These are phyloP conservation scores for Agrotis clavis DNA, from an alignment of 2,888 invertebrate genomes.

Conservation along the genomic window DNA sequence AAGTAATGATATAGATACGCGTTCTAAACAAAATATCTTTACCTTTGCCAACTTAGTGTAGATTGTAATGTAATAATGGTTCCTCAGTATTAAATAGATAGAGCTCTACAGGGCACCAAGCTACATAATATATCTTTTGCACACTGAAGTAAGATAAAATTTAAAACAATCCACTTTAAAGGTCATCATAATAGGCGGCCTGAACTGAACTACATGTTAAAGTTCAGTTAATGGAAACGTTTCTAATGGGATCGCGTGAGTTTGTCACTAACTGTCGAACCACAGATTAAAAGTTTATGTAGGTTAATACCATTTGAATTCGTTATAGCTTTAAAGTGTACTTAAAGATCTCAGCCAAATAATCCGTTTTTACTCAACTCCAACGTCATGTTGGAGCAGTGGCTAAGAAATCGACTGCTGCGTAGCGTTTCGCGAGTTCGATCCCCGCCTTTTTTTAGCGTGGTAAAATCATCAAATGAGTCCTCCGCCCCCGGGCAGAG, in stretches of 20 bases:
- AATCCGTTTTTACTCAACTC: background rate
- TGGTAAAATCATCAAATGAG: too few relatives aligned
- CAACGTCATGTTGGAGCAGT: too few relatives aligned
- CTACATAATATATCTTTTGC: background rate
- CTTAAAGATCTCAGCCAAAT: background rate
- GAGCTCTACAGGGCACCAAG: background rate
- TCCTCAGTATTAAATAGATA: background rate
- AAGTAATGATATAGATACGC: too few relatives aligned
- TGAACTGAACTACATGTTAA: constrained; percentile 22
- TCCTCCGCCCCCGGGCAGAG: too few relatives aligned
- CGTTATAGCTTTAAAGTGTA: constrained; percentile 4
- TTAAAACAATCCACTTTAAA: too few relatives aligned
- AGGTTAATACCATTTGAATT: constrained; percentile 20
- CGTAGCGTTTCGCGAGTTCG: too few relatives aligned
- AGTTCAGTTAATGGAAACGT: constrained; percentile 26
- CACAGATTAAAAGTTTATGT: constrained; percentile 15
- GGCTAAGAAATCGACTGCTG: too few relatives aligned
- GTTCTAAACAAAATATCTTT: too few relatives aligned
- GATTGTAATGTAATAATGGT: background rate
- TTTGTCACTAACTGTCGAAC: constrained; percentile 28
- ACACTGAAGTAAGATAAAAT: background rate
- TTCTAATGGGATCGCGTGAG: constrained; percentile 23
- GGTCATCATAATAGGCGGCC: background rate
- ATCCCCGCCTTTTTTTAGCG: too few relatives aligned
- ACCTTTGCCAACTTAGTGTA: too few relatives aligned